Evolutionary conservation across 2,113 vertebrate genomes (phyloP).

Genomic region (Oryzias javanicus): DNA sequence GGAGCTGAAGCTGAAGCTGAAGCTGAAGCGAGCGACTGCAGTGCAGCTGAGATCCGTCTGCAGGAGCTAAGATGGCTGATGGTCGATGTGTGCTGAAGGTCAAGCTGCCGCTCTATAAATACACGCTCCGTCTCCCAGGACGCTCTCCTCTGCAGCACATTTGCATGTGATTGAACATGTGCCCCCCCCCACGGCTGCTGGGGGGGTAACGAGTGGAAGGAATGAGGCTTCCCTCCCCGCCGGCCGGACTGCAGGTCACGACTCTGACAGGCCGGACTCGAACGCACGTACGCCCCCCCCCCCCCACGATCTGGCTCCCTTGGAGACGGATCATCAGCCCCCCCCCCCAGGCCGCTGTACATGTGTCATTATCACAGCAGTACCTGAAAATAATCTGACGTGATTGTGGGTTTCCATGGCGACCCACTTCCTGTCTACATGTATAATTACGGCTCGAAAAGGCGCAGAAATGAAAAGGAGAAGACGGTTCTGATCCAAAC

Average conservation of each 20-base stretch:
- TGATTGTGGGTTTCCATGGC: conserved; percentile 69
- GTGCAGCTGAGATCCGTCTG: conserved; percentile 61
- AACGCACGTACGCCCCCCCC: background rate
- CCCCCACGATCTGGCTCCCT: background rate
- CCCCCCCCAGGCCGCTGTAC: conserved; percentile 3
- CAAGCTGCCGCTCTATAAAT: conserved; percentile 72
- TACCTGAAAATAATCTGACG: conserved; percentile 69
- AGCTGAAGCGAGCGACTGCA: conserved; percentile 64
- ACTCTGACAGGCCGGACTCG: background rate
- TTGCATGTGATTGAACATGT: conserved; percentile 58
- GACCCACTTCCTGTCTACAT: conserved; percentile 67
- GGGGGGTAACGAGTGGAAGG: conserved; percentile 63
- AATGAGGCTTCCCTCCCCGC: conserved; percentile 60
- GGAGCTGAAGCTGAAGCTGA: conserved; percentile 64
- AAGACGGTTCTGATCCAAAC: no score
- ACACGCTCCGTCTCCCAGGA: conserved; percentile 70
- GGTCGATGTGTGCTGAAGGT: conserved; percentile 72
- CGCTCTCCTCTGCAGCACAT: conserved; percentile 60
- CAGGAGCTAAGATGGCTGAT: conserved; percentile 74
- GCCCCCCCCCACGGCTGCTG: conserved; percentile 40
- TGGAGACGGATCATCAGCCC: background rate
- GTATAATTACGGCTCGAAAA: conserved; percentile 60
- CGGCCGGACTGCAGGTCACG: conserved; percentile 42
- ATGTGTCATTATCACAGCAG: conserved; percentile 55
- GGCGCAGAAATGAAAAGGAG: background rate